phyloP scores from a whole-genome alignment of 2,888 invertebrate species.

The Agriopis marginaria region DNA sequence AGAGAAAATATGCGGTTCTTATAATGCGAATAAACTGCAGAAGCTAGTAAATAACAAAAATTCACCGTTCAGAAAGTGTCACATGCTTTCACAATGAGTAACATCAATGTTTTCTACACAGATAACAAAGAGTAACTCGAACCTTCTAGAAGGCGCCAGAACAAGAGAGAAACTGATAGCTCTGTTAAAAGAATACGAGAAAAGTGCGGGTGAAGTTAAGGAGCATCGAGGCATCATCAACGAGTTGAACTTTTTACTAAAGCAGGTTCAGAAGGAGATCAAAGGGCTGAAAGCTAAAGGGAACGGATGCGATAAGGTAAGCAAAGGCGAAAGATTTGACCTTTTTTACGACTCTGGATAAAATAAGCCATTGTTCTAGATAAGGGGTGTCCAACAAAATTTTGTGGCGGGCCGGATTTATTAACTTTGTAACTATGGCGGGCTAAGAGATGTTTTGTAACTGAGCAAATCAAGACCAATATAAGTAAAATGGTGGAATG shows the following conservation, averaged over 20 bases:
- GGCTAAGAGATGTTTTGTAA: too few relatives aligned
- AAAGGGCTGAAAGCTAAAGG: conserved; percentile 73
- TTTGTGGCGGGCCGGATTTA: too few relatives aligned
- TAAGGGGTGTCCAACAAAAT: too few relatives aligned
- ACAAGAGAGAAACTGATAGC: conserved; percentile 82
- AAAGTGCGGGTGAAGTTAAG: conserved; percentile 80
- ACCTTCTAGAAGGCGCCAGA: conserved; percentile 83
- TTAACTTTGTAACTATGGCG: too few relatives aligned
- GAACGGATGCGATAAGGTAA: conserved; percentile 67
- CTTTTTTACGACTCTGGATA: too few relatives aligned
- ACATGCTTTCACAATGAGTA: not conserved
- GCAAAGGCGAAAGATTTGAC: not conserved
- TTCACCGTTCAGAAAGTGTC: too few relatives aligned
- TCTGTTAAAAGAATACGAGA: conserved; percentile 85
- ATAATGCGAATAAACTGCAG: too few relatives aligned
- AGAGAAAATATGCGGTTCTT: too few relatives aligned
- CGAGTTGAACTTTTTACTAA: conserved; percentile 83
- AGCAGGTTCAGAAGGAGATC: conserved; percentile 84
- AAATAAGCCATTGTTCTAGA: too few relatives aligned
- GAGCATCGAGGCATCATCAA: conserved; percentile 79
- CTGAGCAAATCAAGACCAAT: too few relatives aligned
- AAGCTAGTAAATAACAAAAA: too few relatives aligned
- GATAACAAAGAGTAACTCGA: conserved; percentile 85
- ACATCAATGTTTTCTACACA: conserved; percentile 43
- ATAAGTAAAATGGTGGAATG: too few relatives aligned